Base-by-base conservation (phyloP, 2,888 invertebrate genomes). In the Zelleria hepariella region DNA sequence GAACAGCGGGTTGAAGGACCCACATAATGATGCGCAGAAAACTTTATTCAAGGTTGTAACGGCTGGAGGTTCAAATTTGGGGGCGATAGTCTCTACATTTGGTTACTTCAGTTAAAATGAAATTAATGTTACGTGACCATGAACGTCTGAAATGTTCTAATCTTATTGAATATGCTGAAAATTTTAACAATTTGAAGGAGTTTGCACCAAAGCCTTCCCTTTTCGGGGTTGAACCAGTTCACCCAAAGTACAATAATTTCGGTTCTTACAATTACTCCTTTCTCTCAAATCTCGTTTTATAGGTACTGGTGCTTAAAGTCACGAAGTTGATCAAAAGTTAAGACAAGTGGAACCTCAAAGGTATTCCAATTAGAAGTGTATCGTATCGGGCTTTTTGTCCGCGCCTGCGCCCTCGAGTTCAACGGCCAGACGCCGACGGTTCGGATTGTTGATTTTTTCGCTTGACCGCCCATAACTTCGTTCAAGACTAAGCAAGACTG, bases 401-500 rank as follows among this genome's bases (percentile, higher is more conserved):
- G 52, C 61, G 59, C 61, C 52, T 53, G 21, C 8, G 58, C 42
- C 63, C 20, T 52, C 63, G 71, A 71, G 81, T 80, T 82, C 81
- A 80, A 75, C 73, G 78, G 72, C 80, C 82, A 80, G 81, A 80
- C 80, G 71, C 82, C 79, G 81, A 80, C 80, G 71, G 68, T 67
- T 70, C 68, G 71, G 71, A 74, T 75, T 73, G 74, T 74, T 74
- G 72, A 73, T 70, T 75, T 75, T 74, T 74, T 70, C 70, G 70
- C 72, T 72, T 68, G 67, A 71, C 70, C 69, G 68, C 70, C 67
- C 67, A 66, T 65, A 52, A 52, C 55, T 18, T 55, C 55, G 32
- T 32, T 20, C 32, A 55, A 55, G 32, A 32, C 27, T 49, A n/a
- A n/a, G n/a, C n/a, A n/a, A 7, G 5, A 32, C 5, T 32, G 32